Evolutionary conservation across 2,888 invertebrate genomes (phyloP).

Genomic region (Chesias legatella): DNA sequence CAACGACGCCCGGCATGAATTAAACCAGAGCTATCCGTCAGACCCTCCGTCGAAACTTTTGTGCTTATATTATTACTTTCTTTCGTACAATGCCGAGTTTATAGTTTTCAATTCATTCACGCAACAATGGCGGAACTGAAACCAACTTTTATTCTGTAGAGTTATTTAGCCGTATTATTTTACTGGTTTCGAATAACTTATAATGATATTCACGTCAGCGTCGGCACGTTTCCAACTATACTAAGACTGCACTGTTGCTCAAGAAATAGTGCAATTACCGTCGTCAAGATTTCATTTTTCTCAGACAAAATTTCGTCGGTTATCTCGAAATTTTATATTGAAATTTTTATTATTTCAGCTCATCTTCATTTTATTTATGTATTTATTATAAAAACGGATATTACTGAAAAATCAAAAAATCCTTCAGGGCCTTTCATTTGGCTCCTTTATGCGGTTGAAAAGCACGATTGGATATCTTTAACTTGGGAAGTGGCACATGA

Average conservation of each 20-base stretch:
- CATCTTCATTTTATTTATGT: no score
- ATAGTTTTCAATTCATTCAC: conserved; percentile 18
- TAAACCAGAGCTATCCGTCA: neutral
- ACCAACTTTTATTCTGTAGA: conserved; percentile 14
- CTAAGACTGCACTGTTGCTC: conserved; percentile 1
- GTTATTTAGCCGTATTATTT: conserved; percentile 10
- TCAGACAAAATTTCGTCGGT: neutral
- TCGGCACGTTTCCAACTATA: no score
- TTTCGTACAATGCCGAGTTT: conserved; percentile 8
- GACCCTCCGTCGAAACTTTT: conserved; percentile 1
- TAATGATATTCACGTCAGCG: conserved; percentile 5
- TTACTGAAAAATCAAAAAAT: no score
- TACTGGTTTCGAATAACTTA: conserved; percentile 1
- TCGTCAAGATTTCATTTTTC: neutral
- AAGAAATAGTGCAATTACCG: conserved; percentile 6
- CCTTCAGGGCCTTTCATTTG: no score
- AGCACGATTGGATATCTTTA: no score
- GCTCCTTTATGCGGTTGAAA: no score
- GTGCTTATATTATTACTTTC: conserved; percentile 4
- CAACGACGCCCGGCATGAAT: neutral
- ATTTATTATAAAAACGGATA: no score
- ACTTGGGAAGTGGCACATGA: no score
- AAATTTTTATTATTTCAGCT: no score
- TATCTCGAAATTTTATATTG: no score
- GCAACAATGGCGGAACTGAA: conserved; percentile 13